Percentiles rank a stretch among this genome's conserved stretches.
These are phyloP conservation scores for Actenoides hombroni DNA, from an alignment of 2,113 vertebrate genomes.

Conservation along the genomic window DNA sequence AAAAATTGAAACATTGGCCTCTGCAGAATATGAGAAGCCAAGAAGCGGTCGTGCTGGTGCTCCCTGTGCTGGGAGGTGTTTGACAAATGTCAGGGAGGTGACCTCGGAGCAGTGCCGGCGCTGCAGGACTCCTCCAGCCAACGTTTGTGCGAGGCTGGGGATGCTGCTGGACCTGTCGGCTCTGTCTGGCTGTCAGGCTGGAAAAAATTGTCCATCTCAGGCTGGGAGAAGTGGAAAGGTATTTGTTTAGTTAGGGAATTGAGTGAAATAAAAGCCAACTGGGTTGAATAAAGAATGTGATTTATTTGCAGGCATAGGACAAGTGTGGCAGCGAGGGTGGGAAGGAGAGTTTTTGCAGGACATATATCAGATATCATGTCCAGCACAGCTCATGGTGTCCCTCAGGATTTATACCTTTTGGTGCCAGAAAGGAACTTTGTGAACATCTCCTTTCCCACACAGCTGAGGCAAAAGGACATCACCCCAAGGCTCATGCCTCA, in stretches of 20 bases:
- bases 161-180: neutral
- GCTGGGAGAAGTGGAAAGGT: neutral
- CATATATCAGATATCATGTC: accelerated
- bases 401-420: neutral
- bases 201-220: neutral
- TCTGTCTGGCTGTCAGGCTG: neutral
- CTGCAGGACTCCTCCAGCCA: neutral
- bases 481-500: neutral
- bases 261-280: neutral
- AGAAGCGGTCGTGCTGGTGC: accelerated
- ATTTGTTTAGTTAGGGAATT: neutral
- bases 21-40: neutral
- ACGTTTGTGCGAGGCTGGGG: neutral
- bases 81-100: neutral
- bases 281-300: neutral
- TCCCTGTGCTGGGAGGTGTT: neutral
- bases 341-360: neutral
- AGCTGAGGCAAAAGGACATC: neutral
- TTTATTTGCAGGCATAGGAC: neutral
- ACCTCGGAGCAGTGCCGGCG: neutral
- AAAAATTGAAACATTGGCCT: neutral
- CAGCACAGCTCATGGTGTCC: neutral
- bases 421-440: neutral
- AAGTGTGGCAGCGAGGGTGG: accelerated
- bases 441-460: neutral